Evolutionary conservation across 2,888 invertebrate genomes (phyloP), one percentile per base, ranked within the genome.

Genomic region (Candidula unifasciata): DNA sequence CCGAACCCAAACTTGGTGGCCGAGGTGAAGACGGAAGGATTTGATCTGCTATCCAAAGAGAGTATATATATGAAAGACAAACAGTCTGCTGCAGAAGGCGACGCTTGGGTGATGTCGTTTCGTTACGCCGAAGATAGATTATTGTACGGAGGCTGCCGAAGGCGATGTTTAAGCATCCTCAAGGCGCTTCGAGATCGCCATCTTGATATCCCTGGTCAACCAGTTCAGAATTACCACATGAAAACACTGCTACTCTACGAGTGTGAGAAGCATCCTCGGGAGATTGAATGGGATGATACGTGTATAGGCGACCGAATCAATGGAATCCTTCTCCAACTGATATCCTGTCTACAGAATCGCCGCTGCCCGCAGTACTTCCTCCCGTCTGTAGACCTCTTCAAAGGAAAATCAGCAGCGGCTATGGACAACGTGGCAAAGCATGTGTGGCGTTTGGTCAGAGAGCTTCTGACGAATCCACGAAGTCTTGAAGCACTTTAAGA

Each of bases 351-450:
- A 88, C 98, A 99, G 94, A 98, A 98, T 93, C 96, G 97, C 77
- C 95, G 97, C 82, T 98, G 98, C 94, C 97, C 98, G 37, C 98
- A 98, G 94, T 98, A 98, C 93, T 98, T 98, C 94, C 95, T 98
- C 85, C 98, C 98, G 24, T 96, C 96, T 91, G 95, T 98, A 91
- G 98, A 98, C 94, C 95, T 98, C 87, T 97, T 99, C 94, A 97
- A 97, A 93, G 98, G 97, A 85, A 97, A 97, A 54, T 96, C 97
- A 85, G 96, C 96, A 91, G 96, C 97, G 3, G 91, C 93, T 54
- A 94, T 98, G 91, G 98, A 98, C 94, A 97, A 97, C 94, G 97
- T 97, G 8, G 97, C 98, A 78, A 97, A 97, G 94, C 97, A 97
- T 93, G 96, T 97, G 89, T 98, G 98, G 98, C 95, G 97, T 92